Base-by-base conservation (phyloP, 2,113 vertebrate genomes). In the Morone saxatilis region DNA sequence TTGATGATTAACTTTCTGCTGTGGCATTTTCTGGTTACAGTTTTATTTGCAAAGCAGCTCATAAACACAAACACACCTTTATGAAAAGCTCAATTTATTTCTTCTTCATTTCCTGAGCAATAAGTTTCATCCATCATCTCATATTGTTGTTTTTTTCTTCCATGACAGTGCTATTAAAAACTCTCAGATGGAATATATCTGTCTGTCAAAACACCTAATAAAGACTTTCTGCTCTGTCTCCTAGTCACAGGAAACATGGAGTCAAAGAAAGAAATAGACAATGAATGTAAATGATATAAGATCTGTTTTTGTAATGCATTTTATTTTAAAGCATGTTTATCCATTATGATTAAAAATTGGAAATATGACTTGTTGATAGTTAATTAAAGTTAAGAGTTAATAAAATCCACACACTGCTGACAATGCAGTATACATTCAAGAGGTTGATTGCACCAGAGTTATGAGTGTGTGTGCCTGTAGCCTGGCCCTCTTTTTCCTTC, bases 51-150 rank as follows among this genome's bases (percentile, higher is more conserved):
- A 76, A 83, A 84, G 38, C 1, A 66, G 54, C 60, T 43, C 50
- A 57, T 67, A 73, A 79, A 85, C 14, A 80, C 41, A 83, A 81
- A 85, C 68, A 81, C 50, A 36, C 4, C 47, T 59, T 41, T 68
- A 68, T 73, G 68, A 76, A 83, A 83, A 67, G 45, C 59, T 45
- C 17, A 0, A 36, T 90, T 83, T 82, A 85, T 66, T 90, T 85
- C 25, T 83, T 86, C 41, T 56, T 82, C 53, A 88, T 90, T 91
- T 92, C 87, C 83, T 81, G 60, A 68, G 54, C 51, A 88, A 87
- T 86, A 80, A 41, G 36, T 61, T 80, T 88, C 73, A 91, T 91
- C 76, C 73, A 88, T 91, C 89, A 91, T 84, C 20, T 74, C 54
- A 77, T 76, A 69, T 79, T 72, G 72, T 71, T 73, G 31, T 48